These are phyloP conservation scores for Neoascia interrupta DNA, from an alignment of 2,888 invertebrate genomes.

Conservation along the genomic window DNA sequence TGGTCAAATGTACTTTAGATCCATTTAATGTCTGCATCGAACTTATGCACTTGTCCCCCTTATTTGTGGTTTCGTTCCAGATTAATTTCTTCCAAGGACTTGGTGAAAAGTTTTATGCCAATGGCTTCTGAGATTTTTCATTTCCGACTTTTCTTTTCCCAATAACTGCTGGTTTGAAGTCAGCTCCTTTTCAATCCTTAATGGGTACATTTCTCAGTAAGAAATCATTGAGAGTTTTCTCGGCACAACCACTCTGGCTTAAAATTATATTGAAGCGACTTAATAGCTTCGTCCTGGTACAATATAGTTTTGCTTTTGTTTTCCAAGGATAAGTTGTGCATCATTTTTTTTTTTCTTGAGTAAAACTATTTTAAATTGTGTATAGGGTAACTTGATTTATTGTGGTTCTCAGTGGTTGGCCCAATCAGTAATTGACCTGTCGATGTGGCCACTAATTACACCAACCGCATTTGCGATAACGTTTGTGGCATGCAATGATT, in stretches of 20 bases:
- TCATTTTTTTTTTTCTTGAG: no score
- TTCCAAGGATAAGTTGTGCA: background rate
- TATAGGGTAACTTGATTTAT: no score
- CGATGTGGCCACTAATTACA: conserved; percentile 56
- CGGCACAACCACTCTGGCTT: conserved; percentile 16
- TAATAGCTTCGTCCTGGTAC: conserved; percentile 51
- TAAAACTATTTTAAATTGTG: no score
- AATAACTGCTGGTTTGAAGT: no score
- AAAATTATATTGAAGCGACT: conserved; percentile 17
- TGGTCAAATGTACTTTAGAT: conserved; percentile 20
- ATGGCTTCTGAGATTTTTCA: background rate
- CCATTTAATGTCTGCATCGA: background rate
- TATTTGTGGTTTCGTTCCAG: conserved; percentile 44
- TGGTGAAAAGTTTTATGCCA: conserved; percentile 37
- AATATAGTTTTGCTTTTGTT: background rate
- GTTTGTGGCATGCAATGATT: conserved; percentile 21
- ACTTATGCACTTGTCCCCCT: conserved; percentile 24
- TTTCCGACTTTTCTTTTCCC: no score
- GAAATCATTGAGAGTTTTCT: conserved; percentile 1
- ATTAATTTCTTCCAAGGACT: conserved; percentile 37
- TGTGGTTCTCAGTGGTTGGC: no score
- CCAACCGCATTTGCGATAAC: conserved; percentile 41
- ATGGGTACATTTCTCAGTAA: conserved; percentile 2
- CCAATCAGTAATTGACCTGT: conserved; percentile 28
- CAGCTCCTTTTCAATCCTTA: no score